Base-by-base conservation (phyloP, 2,113 vertebrate genomes). In the Scolopax mira region DNA sequence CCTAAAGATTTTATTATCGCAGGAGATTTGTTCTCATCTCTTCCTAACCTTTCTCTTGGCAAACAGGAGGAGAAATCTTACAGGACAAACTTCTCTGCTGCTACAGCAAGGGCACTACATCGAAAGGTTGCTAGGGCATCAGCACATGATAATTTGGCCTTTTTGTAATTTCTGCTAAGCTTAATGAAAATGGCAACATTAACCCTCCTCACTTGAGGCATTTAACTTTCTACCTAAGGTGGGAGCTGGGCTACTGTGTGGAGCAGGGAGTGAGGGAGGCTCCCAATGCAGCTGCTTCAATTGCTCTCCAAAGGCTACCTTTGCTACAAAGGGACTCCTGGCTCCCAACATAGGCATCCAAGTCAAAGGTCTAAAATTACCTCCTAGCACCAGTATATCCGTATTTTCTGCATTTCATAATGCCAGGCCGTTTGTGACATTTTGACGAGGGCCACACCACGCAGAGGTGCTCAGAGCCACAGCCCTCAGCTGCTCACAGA, bases 131-230 rank as follows among this genome's bases (percentile, higher is more conserved):
- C 77, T 67, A 61, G 89, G 73, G 89, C 80, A 89, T 90, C 86
- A 87, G 69, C 86, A 87, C 61, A 72, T 33, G 70, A 60, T 72
- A 44, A 87, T 94, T 89, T 91, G 84, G 86, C 93, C 86, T 95
- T 96, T 97, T 70, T 78, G 64, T 64, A 25, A 35, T 90, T 93
- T 91, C 80, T 89, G 2, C 90, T 94, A 94, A 79, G 78, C 84
- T 93, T 72, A 92, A 92, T 91, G 74, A 94, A 95, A 97, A 97
- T 60, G 69, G 77, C 57, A 95, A 37, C 41, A 23, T 61, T 90
- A 24, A 1, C 48, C n/a, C 73, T 85, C 52, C 86, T 79, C 37
- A n/a, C 61, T 4, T 14, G 17, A 89, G 60, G 65, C 84, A 82
- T 97, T 97, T 94, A 94, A 64, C 73, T 93, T 94, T 69, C 33